phyloP scores from a whole-genome alignment of 2,797 vertebrate genomes.

The Allobates femoralis region DNA sequence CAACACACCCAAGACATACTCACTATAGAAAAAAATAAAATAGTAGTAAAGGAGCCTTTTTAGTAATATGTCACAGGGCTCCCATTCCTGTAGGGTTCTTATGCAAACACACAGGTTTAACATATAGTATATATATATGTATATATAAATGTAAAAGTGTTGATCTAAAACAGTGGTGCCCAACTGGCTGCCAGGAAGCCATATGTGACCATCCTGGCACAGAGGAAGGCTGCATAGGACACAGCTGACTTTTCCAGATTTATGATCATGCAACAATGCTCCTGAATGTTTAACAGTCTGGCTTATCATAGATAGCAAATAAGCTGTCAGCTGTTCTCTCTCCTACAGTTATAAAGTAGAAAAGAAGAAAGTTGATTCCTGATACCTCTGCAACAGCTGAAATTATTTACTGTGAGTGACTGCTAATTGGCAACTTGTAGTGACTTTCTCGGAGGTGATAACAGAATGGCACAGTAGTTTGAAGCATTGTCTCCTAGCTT shows the following conservation, averaged over 20 bases:
- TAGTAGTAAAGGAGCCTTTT: neutral
- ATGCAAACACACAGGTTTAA: neutral
- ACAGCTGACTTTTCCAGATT: neutral
- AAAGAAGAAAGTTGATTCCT: neutral
- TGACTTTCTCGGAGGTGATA: neutral
- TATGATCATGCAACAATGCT: neutral
- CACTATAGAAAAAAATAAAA: no score
- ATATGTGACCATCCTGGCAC: neutral
- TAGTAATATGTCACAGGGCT: neutral
- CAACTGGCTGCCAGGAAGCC: neutral
- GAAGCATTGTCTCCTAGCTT: neutral
- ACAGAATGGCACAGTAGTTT: neutral
- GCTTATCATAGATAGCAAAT: neutral
- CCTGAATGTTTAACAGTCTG: constrained; percentile 8
- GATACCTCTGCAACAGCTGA: neutral
- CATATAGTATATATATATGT: neutral
- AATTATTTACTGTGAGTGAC: neutral
- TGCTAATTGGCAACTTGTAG: neutral
- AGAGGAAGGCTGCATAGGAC: neutral
- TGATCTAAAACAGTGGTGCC: neutral
- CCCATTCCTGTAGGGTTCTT: neutral
- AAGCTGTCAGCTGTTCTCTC: constrained; percentile 5
- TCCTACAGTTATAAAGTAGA: neutral
- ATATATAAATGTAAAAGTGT: neutral
- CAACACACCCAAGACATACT: no score